Evolutionary conservation across 2,797 vertebrate species (phyloP).

Genomic region (Myripristis murdjan): DNA sequence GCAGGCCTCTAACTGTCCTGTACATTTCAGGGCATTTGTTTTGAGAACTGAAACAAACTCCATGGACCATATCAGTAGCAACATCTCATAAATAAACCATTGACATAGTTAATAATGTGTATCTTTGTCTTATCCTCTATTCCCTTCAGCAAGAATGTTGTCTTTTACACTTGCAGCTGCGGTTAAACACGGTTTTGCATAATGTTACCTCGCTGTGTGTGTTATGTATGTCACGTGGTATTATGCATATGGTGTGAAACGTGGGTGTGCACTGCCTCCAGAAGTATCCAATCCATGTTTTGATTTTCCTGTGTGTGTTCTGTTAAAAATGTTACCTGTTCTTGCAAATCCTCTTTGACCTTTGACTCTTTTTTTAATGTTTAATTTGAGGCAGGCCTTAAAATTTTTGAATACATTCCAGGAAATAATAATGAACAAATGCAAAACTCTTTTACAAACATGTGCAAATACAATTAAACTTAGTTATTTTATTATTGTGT

Average conservation of each 20-base stretch:
- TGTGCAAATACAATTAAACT: not conserved
- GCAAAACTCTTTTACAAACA: too few relatives aligned
- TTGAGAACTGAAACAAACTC: constrained; percentile 21
- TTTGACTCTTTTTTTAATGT: too few relatives aligned
- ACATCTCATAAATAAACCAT: constrained; percentile 42
- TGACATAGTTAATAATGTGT: constrained; percentile 30
- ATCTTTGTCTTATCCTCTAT: constrained; percentile 18
- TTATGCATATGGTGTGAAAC: too few relatives aligned
- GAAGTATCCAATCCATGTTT: not conserved
- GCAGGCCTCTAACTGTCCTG: not conserved
- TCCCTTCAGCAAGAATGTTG: constrained; percentile 12
- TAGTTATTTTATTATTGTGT: constrained; percentile 45
- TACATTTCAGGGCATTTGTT: not conserved
- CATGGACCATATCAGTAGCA: constrained; percentile 32
- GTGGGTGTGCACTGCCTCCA: not conserved
- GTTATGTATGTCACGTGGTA: not conserved
- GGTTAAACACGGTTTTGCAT: constrained; percentile 20
- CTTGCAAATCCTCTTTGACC: too few relatives aligned
- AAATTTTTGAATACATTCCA: not conserved
- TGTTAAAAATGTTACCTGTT: not conserved
- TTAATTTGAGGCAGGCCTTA: not conserved
- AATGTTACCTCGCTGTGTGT: not conserved
- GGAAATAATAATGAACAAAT: not conserved
- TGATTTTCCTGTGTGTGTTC: not conserved
- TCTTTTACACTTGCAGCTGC: constrained; percentile 33